Evolutionary conservation across 2,113 vertebrate species (phyloP), one percentile per base, ranked within the genome.

Genomic region (Melanocharis versteri): DNA sequence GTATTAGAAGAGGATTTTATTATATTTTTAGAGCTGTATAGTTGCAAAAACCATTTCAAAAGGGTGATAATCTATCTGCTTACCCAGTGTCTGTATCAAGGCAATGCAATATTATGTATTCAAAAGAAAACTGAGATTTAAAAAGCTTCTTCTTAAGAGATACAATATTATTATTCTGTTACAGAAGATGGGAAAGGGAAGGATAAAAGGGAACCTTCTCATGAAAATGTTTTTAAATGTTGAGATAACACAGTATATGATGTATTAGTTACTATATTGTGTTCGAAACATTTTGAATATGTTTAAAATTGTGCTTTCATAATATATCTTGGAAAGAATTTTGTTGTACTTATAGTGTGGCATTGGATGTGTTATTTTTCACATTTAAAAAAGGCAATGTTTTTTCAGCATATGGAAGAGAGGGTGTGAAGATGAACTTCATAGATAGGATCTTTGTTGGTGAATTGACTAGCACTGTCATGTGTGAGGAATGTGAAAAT

Each of bases 401-500:
- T 97, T 98, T 96, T 93, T 95, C 98, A 99, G 99, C 99, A 12
- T 99, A 99, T 90, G 99, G 99, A 96, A 99, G 98, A 98, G 99
- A 99, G 98, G 99, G 99, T 73, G 99, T 99, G 96, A 99, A 98
- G 98, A 99, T 99, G 99, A 99, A 99, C 98, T 99, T 99, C 96
- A 99, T 99, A 94, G 99, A 99, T 97, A 99, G 98, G 87, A 99
- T 99, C 97, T 99, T 99, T 98, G 98, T 99, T 78, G 99, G 99
- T 97, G 99, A 99, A 98, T 98, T 99, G 94, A 99, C 99, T 94
- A 99, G 99, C 98, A 99, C 99, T 70, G 99, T 99, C 92, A 99
- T 99, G 99, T 99, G 99, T 98, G 99, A 99, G 97, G 99, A 99
- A 97, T 99, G 99, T 97, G 98, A 99, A 96, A 99, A 99, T 96